Percentiles rank a stretch among this genome's conserved stretches.
phyloP scores from a whole-genome alignment of 2,113 vertebrate genomes.

The Anguilla japonica region DNA sequence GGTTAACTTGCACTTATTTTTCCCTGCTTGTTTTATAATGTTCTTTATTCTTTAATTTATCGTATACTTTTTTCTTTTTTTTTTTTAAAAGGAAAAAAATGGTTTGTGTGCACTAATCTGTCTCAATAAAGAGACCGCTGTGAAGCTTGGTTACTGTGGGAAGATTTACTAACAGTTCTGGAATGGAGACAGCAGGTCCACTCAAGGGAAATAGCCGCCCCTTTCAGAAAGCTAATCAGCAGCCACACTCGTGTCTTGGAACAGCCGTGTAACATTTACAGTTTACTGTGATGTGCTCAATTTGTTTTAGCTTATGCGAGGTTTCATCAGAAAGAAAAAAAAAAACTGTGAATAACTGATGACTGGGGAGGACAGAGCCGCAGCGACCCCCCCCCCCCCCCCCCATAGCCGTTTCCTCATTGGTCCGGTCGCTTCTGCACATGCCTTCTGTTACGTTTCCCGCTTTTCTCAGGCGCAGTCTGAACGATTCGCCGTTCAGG shows the following conservation, averaged over 20 bases:
- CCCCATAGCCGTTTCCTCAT: neutral
- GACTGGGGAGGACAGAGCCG: neutral
- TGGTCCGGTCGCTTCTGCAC: neutral
- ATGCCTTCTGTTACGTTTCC: neutral
- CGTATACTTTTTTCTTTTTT: slow-evolving; percentile 49
- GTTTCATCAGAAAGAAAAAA: slow-evolving; percentile 3
- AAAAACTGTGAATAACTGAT: slow-evolving; percentile 55
- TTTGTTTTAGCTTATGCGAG: slow-evolving; percentile 32
- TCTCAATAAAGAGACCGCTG: slow-evolving; percentile 65
- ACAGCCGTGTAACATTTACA: slow-evolving; percentile 44
- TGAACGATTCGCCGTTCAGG: neutral
- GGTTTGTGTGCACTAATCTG: slow-evolving; percentile 69
- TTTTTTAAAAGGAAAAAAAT: slow-evolving; percentile 28
- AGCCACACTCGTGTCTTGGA: slow-evolving; percentile 13
- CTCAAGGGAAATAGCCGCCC: slow-evolving; percentile 9
- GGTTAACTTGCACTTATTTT: slow-evolving; percentile 64
- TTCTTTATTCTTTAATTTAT: slow-evolving; percentile 66
- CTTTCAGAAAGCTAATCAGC: slow-evolving; percentile 6
- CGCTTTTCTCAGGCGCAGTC: neutral
- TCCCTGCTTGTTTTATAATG: slow-evolving; percentile 66
- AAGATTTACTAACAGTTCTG: slow-evolving; percentile 46
- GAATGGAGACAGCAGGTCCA: slow-evolving; percentile 39
- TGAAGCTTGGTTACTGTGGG: slow-evolving; percentile 60
- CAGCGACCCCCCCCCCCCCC: neutral
- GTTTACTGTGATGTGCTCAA: slow-evolving; percentile 57